Evolutionary conservation across 2,888 invertebrate species (phyloP).

Genomic region (Epirrhoe alternata): DNA sequence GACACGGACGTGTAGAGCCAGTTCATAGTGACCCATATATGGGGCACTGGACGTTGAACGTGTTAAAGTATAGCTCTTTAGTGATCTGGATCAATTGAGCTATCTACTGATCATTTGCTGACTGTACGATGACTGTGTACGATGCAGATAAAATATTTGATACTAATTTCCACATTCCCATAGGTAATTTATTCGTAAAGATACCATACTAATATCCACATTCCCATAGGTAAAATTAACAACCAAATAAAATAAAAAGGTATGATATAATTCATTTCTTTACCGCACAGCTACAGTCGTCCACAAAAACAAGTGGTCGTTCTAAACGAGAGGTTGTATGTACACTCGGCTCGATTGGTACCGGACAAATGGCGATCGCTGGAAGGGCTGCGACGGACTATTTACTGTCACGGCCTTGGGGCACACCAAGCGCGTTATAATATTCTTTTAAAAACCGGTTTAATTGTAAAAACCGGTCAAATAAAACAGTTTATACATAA

Average conservation of each 20-base stretch:
- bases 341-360: conserved; percentile 34
- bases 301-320: conserved; percentile 30
- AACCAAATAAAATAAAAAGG: neutral
- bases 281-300: conserved; percentile 18
- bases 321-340: conserved; percentile 20
- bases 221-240: too few relatives aligned
- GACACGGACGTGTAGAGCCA: too few relatives aligned
- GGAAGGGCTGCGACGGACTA: conserved; percentile 12
- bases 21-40: too few relatives aligned
- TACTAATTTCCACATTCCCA: too few relatives aligned
- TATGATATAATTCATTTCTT: neutral
- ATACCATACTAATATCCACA: too few relatives aligned
- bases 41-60: too few relatives aligned
- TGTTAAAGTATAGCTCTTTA: too few relatives aligned
- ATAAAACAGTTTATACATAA: neutral
- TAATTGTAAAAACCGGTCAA: neutral
- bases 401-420: conserved; percentile 22
- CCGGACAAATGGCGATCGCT: conserved; percentile 27
- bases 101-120: too few relatives aligned
- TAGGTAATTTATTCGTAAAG: too few relatives aligned
- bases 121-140: too few relatives aligned
- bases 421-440: neutral
- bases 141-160: too few relatives aligned
- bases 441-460: neutral
- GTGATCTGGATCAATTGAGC: too few relatives aligned